Evolutionary conservation across 2,113 vertebrate species (phyloP).

Genomic region (Mionectes macconnelli): DNA sequence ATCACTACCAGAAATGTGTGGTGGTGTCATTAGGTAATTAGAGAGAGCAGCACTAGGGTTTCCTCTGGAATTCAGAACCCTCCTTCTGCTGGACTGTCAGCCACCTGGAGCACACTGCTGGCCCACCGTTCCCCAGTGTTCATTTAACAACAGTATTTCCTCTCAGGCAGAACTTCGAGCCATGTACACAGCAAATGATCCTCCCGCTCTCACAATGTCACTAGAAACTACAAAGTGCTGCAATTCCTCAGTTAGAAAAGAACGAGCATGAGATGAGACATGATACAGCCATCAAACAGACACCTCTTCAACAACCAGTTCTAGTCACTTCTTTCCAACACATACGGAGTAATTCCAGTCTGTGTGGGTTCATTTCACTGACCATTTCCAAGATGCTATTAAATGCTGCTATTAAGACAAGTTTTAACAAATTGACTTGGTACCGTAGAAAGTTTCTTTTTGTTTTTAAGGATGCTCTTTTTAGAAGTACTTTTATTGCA

Average conservation of each 20-base stretch:
- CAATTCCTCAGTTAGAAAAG: background rate
- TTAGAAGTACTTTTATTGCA: background rate
- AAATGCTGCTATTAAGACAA: background rate
- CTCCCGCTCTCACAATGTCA: background rate
- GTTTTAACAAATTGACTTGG: background rate
- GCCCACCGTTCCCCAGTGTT: background rate
- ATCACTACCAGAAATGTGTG: background rate
- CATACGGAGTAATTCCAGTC: background rate
- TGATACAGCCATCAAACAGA: background rate
- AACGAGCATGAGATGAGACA: background rate
- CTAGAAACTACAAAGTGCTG: background rate
- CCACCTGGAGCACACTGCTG: too few relatives aligned
- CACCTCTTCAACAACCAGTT: background rate
- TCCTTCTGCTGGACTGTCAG: background rate
- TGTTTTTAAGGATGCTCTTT: background rate
- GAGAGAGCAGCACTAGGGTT: background rate
- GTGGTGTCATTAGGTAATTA: background rate
- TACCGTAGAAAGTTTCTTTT: background rate
- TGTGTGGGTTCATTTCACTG: background rate
- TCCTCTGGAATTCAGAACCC: background rate
- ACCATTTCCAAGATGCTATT: background rate
- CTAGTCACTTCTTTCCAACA: background rate
- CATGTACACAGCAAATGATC: background rate
- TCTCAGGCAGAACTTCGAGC: background rate
- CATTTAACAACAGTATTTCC: background rate